phyloP scores from a whole-genome alignment of 2,797 vertebrate genomes.

The Pachyuromys duprasi region DNA sequence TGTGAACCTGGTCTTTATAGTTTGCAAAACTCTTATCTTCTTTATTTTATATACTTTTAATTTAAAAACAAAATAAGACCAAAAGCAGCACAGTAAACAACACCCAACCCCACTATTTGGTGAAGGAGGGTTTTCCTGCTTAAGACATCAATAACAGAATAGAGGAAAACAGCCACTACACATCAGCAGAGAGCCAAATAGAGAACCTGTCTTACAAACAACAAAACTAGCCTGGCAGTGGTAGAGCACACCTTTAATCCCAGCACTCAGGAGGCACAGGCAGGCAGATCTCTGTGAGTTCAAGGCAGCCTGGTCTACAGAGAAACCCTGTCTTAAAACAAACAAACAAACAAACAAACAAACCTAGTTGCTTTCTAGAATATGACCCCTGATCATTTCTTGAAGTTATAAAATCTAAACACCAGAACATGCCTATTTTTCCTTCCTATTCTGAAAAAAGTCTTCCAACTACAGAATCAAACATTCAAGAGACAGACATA shows the following conservation, averaged over 20 bases:
- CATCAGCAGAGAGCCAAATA: background rate
- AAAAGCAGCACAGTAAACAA: background rate
- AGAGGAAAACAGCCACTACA: background rate
- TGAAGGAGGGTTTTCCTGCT: background rate
- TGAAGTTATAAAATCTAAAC: background rate
- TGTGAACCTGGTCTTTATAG: background rate
- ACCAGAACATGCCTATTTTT: background rate
- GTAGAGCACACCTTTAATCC: too few species aligned
- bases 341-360: background rate
- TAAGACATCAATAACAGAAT: background rate
- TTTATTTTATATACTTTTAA: background rate
- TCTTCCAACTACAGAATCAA: background rate
- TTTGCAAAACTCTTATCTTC: background rate
- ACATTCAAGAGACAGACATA: background rate
- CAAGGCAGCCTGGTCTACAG: too few species aligned
- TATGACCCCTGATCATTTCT: conserved; percentile 5
- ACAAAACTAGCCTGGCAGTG: too few species aligned
- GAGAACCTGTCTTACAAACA: background rate
- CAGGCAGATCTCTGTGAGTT: too few species aligned
- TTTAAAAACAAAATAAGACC: background rate
- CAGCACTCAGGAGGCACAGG: too few species aligned
- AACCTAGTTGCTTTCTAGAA: background rate
- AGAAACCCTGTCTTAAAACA: background rate
- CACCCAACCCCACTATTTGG: background rate
- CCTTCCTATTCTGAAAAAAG: background rate